Base-by-base conservation (phyloP, 2,797 vertebrate species). In the Rousettus madagascariensis region DNA sequence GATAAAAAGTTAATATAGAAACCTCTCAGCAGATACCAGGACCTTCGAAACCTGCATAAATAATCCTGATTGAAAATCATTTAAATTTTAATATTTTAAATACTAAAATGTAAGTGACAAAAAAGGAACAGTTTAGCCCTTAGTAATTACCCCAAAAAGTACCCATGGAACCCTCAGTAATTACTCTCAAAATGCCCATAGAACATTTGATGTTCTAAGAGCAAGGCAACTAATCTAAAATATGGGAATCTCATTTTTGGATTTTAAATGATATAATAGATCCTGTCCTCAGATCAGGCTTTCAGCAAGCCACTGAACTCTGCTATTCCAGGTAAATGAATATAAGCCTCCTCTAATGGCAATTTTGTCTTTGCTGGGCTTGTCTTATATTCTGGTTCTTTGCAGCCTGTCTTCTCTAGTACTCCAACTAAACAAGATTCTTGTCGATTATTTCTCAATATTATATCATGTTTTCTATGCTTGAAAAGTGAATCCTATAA, bases 61-160 rank as follows among this genome's bases (percentile, higher is more conserved):
- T 7, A 63, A 91, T 68, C 1, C 20, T 61, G 1, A 61, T 57
- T 3, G 33, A 77, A 93, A 92, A 85, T 82, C 2, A 41, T 68
- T 95, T 74, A 86, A 86, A 71, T 43, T 88, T 80, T 90, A 92
- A 51, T 1, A 72, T 77, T 88, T 49, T 17, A 87, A 87, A 93
- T 65, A 74, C 30, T 92, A 63, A 90, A 97, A 80, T 82, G n/a
- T 17, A 87, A 80, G 15, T 71, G 17, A 0, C 5, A 90, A 66
- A 80, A 66, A 91, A 38, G 6, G 5, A 95, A 72, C 63, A 77
- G 28, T 57, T 87, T 79, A 66, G 24, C 19, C 30, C 6, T 92
- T 22, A 90, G 28, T 90, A 91, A 90, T 49, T 84, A 86, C 33
- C n/a, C 10, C 80, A 43, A 57, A 91, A 82, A n/a, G 4, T 66